Percentiles rank a stretch among this genome's conserved stretches.
Conservation (phyloP, 2,888 invertebrate genomes). For the Lithophane leautieri region DNA sequence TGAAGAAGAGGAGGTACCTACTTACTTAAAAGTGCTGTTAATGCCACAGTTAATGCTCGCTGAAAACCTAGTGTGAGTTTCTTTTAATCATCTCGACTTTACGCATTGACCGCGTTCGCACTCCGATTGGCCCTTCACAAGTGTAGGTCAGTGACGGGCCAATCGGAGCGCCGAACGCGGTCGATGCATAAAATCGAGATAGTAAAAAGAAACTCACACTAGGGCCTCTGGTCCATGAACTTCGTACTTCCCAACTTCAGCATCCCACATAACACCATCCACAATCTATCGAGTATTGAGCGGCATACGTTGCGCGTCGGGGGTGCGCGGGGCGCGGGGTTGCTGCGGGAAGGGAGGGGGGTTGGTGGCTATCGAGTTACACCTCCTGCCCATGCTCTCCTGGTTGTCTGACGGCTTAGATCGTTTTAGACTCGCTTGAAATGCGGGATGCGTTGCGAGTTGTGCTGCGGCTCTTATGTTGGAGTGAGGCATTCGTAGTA, state of each 20-base stretch:
- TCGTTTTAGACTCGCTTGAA: conserved; percentile 66
- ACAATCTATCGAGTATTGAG: conserved; percentile 76
- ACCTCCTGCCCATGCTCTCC: conserved; percentile 75
- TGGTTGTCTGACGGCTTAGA: conserved; percentile 78
- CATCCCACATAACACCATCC: conserved; percentile 67
- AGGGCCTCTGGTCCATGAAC: conserved; percentile 27
- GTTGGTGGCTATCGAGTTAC: conserved; percentile 76
- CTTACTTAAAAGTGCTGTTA: not conserved
- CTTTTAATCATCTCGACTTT: no score
- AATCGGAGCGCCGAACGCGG: no score
- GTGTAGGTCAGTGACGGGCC: no score
- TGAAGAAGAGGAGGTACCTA: no score
- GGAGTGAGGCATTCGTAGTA: not conserved
- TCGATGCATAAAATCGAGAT: no score
- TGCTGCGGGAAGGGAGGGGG: conserved; percentile 53
- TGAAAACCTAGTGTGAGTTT: no score
- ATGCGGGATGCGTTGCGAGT: conserved; percentile 41
- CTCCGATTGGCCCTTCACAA: no score
- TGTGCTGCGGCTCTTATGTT: not conserved
- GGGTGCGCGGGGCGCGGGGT: conserved; percentile 60
- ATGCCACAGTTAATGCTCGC: not conserved
- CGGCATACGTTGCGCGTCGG: conserved; percentile 80
- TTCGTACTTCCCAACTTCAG: not conserved
- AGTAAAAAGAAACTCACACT: no score
- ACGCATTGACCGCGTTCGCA: no score